A percentile compares a stretch with the other conserved stretches of the same genome.
phyloP scores from a whole-genome alignment of 2,113 vertebrate species.

The Hylia prasina region DNA sequence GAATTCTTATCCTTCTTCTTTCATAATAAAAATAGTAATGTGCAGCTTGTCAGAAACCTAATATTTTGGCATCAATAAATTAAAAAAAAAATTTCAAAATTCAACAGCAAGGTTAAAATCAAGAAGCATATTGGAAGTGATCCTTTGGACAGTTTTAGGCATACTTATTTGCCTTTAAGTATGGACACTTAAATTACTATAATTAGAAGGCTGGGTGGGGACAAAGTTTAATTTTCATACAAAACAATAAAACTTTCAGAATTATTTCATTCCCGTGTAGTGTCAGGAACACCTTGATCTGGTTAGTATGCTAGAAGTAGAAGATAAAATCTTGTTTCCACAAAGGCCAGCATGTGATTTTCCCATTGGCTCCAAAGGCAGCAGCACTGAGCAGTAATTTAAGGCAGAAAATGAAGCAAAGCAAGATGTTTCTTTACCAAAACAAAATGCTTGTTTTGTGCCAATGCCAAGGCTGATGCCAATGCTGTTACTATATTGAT shows the following conservation, averaged over 20 bases:
- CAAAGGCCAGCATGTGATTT: neutral
- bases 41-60: neutral
- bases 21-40: neutral
- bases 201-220: neutral
- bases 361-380: neutral
- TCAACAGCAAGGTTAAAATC: neutral
- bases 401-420: neutral
- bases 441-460: slow-evolving; percentile 25
- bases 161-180: neutral
- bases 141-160: neutral
- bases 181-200: neutral
- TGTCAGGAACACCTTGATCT: neutral
- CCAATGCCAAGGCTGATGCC: neutral
- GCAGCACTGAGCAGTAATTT: neutral
- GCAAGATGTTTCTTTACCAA: neutral
- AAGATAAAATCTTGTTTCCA: neutral
- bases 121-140: neutral
- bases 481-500: slow-evolving; percentile 26
- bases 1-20: neutral
- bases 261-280: fast-evolving
- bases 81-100: neutral
- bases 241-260: neutral
- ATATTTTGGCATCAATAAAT: neutral
- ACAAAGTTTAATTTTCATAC: neutral
- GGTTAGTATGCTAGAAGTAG: neutral